Evolutionary conservation across 2,113 vertebrate species (phyloP).

Genomic region (Otolemur garnettii): DNA sequence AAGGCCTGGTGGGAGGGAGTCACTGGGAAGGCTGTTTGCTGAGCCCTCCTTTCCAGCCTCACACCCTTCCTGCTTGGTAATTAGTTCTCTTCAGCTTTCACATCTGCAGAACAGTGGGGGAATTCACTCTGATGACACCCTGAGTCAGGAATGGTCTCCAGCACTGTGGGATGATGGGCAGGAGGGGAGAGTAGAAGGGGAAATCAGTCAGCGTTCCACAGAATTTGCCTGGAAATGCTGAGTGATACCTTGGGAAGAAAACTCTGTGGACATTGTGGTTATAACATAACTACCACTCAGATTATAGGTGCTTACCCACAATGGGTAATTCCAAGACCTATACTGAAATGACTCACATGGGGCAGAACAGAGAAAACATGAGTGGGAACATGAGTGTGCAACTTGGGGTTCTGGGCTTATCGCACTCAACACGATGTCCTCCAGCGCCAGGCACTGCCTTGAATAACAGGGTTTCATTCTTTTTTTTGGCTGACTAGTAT

Average conservation of each 20-base stretch:
- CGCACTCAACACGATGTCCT: background rate
- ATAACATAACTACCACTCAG: background rate
- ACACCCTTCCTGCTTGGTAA: background rate
- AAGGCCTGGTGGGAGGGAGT: background rate
- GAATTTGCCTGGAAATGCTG: slow-evolving; percentile 65
- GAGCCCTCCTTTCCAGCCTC: background rate
- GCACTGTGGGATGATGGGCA: background rate
- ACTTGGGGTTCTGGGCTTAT: background rate
- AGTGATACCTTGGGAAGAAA: slow-evolving; percentile 60
- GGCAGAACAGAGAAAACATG: background rate
- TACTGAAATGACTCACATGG: slow-evolving; percentile 16
- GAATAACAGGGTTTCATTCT: background rate
- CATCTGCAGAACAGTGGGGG: slow-evolving; percentile 9
- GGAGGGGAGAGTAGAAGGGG: background rate
- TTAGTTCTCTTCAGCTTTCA: background rate
- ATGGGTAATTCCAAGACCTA: slow-evolving; percentile 12
- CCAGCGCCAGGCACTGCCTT: background rate
- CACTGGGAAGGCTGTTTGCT: background rate
- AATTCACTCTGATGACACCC: background rate
- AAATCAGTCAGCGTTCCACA: slow-evolving; percentile 3
- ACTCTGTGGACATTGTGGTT: slow-evolving; percentile 22
- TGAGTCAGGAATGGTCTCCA: background rate
- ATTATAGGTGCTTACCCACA: background rate
- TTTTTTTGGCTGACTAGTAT: background rate
- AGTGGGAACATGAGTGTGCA: background rate